These are phyloP conservation scores for Drosophila peninsularis DNA, from an alignment of 2,888 invertebrate species.

Conservation along the genomic window DNA sequence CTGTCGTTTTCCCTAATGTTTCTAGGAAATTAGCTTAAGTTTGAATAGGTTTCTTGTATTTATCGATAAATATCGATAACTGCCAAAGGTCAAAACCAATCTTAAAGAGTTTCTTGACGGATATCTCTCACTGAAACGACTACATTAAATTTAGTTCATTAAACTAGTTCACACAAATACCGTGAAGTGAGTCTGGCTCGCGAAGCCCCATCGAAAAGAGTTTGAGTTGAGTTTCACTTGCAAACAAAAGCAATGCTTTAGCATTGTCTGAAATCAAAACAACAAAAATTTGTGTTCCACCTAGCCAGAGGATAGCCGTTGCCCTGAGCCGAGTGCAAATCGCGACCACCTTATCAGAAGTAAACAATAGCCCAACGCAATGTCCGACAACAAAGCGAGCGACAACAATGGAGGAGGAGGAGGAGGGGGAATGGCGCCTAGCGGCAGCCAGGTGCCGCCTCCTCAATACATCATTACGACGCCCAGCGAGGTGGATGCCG, in stretches of 20 bases:
- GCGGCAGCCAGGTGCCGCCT: constrained; percentile 59
- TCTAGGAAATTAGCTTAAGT: too few species aligned
- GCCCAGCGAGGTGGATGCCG: constrained; percentile 83
- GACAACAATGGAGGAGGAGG: constrained; percentile 34
- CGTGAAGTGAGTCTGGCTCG: too few species aligned
- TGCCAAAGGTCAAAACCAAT: too few species aligned
- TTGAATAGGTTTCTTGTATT: too few species aligned
- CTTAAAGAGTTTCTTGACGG: background rate
- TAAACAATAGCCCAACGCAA: constrained; percentile 26
- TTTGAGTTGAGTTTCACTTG: constrained; percentile 45
- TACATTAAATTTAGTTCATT: background rate
- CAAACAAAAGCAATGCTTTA: constrained; percentile 13
- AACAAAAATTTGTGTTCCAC: constrained; percentile 12
- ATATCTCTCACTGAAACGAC: background rate
- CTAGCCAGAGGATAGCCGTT: constrained; percentile 13
- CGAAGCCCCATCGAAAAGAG: background rate
- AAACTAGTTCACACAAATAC: background rate
- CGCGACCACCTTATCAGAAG: constrained; percentile 11
- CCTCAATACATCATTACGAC: constrained; percentile 84
- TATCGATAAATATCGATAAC: background rate
- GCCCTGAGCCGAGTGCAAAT: background rate
- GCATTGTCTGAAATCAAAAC: constrained; percentile 9
- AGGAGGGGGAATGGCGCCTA: constrained; percentile 1
- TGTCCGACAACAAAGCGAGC: constrained; percentile 51
- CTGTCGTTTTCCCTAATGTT: too few species aligned